Base-by-base conservation (phyloP, 2,113 vertebrate genomes). In the Ageneiosus marmoratus region DNA sequence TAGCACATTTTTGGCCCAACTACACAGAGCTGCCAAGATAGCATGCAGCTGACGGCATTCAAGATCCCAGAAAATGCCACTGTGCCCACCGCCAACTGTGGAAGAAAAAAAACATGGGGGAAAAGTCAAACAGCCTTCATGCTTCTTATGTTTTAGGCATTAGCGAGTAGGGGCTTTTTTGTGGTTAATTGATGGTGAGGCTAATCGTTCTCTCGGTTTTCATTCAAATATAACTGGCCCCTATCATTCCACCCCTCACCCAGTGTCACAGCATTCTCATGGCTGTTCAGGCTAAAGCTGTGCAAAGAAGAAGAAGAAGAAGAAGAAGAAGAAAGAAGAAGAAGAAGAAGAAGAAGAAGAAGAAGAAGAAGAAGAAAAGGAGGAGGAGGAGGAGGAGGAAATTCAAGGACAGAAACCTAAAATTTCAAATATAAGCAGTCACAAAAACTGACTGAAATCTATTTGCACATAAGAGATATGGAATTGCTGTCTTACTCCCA, bases 1-100 rank as follows among this genome's bases (percentile, higher is more conserved):
- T 87, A 89, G 87, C 92, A 91, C 89, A 90, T 92, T 91, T 91
- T 91, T 95, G 93, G 92, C 92, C 75, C 81, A 85, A 83, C 92
- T 90, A 93, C 93, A 95, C 82, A 92, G 87, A 73, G 87, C 76
- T 48, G 80, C 67, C 29, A 44, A 85, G 92, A 93, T 93, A 92
- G 90, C 69, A 86, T 86, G 89, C 89, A 77, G 87, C 91, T 91
- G 91, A 92, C 89, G 89, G 90, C 91, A 87, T 91, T 92, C 86
- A 88, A 87, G 90, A 91, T 89, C 88, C 88, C 87, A 89, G 88
- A 91, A 90, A 89, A 80, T 88, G 60, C 37, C 88, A 41, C 58
- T 83, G 86, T 79, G 65, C 84, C 75, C 82, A 82, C 86, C 75
- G 87, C 83, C 87, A 86, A 88, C 86, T 85, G 72, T 56, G 55